Evolutionary conservation across 2,797 vertebrate genomes (phyloP), one percentile per base, ranked within the genome.

Genomic region (Petrocephalus sullivani): DNA sequence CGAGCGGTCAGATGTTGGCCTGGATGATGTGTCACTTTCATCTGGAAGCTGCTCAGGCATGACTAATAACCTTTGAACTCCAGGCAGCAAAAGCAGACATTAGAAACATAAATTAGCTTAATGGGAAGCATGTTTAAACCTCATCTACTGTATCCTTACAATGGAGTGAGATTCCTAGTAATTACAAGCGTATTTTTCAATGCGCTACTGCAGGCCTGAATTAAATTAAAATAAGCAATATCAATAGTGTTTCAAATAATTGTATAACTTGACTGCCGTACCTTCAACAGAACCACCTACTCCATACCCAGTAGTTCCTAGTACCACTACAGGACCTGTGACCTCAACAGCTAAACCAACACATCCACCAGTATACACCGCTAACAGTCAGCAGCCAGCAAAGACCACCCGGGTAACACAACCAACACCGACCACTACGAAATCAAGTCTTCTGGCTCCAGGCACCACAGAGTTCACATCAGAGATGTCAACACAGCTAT

Each of bases 1-100:
- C 21, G 53, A 90, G 60, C 87, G 87, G 46, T 96, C 96, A 2
- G 94, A 97, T 78, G 49, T 96, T 49, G 96, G 96, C 0, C 81
- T 97, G 90, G 97, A 97, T 91, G 97, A 97, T 60, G 49, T 97
- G 6, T 93, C 91, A 19, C 51, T 97, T 61, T 56, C 89, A 56
- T 81, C 14, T 5, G 96, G 96, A 84, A 82, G 5, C 37, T 97
- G 97, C 60, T 3, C 81, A 93, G 95, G 96, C 96, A 90, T 58
- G 58, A 46, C 57, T 85, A 89, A 0, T 83, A 8, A 53, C 10
- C 33, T 78, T 57, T 58, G 33, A 9, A 23, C 75, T 88, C 16
- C 33, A 16, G 54, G 56, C 49, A 88, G 75, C 56, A 28, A 88
- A 56, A 46, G 23, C 2, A n/a, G 49, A 83, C 46, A 51, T 84